A percentile compares a stretch with the other conserved stretches of the same genome.
Evolutionary conservation across 2,797 vertebrate genomes (phyloP).

Genomic region (Sebastes reedi): DNA sequence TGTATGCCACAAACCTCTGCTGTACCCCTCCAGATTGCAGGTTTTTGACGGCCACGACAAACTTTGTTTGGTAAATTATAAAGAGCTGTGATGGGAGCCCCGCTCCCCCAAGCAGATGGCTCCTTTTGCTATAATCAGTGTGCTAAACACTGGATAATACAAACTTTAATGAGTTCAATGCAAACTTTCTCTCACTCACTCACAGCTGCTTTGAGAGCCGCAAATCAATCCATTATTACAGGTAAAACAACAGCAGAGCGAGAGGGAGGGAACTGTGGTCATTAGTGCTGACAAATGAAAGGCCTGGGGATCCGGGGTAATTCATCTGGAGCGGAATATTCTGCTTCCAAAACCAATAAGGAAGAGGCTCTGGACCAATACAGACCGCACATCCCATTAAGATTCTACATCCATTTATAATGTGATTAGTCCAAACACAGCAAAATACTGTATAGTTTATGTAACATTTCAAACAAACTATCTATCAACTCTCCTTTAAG

Average conservation of each 20-base stretch:
- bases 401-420: conserved; percentile 11
- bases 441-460: neutral
- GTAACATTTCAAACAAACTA: neutral
- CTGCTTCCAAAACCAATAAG: conserved; percentile 36
- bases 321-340: conserved; percentile 62
- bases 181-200: conserved; percentile 75
- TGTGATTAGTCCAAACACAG: conserved; percentile 12
- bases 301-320: conserved; percentile 53
- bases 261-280: conserved; percentile 69
- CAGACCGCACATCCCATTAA: conserved; percentile 1
- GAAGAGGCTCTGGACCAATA: conserved; percentile 21
- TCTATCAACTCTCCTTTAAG: neutral
- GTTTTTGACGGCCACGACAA: conserved; percentile 70
- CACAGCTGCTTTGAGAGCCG: conserved; percentile 66
- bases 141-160: conserved; percentile 80
- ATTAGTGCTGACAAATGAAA: conserved; percentile 77
- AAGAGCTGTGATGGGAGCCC: conserved; percentile 64
- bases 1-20: conserved; percentile 36
- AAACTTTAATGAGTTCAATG: conserved; percentile 85
- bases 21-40: conserved; percentile 32
- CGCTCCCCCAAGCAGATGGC: conserved; percentile 83
- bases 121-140: conserved; percentile 76
- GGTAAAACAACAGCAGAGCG: conserved; percentile 75
- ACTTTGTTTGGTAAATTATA: conserved; percentile 80
- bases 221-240: conserved; percentile 79